phyloP scores from a whole-genome alignment of 2,888 invertebrate genomes.

The Anorthoa munda region DNA sequence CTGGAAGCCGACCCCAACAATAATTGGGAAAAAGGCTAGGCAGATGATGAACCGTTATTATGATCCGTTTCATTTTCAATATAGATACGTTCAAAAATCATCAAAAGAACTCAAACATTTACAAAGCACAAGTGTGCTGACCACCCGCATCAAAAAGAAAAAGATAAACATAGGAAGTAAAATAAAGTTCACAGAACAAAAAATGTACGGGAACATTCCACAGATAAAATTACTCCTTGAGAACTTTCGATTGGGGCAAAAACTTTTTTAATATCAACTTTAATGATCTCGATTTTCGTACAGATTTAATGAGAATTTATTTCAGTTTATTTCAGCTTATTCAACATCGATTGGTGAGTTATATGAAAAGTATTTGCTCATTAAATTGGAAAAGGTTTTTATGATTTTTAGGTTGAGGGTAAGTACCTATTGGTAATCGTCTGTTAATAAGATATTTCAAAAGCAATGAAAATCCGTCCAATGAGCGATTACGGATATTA shows the following conservation, averaged over 20 bases:
- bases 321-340: conserved; percentile 43
- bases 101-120: not conserved
- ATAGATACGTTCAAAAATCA: not conserved
- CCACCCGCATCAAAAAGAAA: conserved; percentile 18
- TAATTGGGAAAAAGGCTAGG: no score
- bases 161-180: conserved; percentile 43
- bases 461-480: not conserved
- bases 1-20: no score
- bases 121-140: conserved; percentile 9
- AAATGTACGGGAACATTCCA: conserved; percentile 66
- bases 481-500: not conserved
- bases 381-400: conserved; percentile 3
- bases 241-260: conserved; percentile 71
- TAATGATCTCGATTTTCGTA: conserved; percentile 67
- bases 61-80: not conserved
- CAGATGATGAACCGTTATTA: not conserved
- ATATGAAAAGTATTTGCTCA: conserved; percentile 9
- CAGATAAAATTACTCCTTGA: conserved; percentile 68
- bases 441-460: not conserved
- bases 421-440: not conserved
- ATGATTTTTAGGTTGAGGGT: not conserved
- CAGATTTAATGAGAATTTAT: conserved; percentile 55
- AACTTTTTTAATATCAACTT: conserved; percentile 77
- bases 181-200: conserved; percentile 61
- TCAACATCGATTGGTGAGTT: conserved; percentile 26